These are phyloP conservation scores for Aphidius ervi DNA, from an alignment of 1,140 invertebrate species.

Conservation along the genomic window DNA sequence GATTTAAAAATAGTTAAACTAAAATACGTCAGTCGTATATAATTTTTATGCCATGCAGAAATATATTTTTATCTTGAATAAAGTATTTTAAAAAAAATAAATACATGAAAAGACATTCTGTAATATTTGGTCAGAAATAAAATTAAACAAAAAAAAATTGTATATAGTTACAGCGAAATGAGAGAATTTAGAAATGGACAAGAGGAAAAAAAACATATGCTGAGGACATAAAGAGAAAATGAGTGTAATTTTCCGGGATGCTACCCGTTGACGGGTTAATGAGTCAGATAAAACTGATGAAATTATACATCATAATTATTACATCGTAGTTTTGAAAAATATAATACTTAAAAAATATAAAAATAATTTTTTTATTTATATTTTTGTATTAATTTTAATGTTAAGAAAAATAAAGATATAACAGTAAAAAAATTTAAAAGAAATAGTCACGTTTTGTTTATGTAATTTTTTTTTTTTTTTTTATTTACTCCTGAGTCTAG, in stretches of 20 bases:
- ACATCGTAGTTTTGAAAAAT: constrained; percentile 5
- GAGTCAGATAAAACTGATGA: constrained; percentile 6
- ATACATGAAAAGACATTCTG: too few relatives aligned
- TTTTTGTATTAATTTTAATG: too few relatives aligned
- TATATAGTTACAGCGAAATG: background rate
- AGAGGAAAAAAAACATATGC: background rate
- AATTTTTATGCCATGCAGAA: too few relatives aligned
- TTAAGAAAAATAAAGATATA: too few relatives aligned
- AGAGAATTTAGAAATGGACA: background rate
- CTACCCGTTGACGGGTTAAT: constrained; percentile 5
- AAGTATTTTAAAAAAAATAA: too few relatives aligned
- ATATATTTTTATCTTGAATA: too few relatives aligned
- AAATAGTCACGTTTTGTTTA: constrained; percentile 4
- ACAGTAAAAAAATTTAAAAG: background rate
- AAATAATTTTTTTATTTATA: too few relatives aligned
- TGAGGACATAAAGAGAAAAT: background rate
- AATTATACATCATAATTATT: background rate
- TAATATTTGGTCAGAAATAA: too few relatives aligned
- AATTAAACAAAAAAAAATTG: background rate
- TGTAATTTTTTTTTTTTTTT: background rate
- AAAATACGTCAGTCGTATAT: too few relatives aligned
- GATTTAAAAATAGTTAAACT: too few relatives aligned
- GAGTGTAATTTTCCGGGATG: background rate
- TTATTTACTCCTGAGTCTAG: too few relatives aligned
- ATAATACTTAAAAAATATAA: constrained; percentile 11